Conservation (phyloP, 2,888 invertebrate genomes). For the Cybosia mesomella region DNA sequence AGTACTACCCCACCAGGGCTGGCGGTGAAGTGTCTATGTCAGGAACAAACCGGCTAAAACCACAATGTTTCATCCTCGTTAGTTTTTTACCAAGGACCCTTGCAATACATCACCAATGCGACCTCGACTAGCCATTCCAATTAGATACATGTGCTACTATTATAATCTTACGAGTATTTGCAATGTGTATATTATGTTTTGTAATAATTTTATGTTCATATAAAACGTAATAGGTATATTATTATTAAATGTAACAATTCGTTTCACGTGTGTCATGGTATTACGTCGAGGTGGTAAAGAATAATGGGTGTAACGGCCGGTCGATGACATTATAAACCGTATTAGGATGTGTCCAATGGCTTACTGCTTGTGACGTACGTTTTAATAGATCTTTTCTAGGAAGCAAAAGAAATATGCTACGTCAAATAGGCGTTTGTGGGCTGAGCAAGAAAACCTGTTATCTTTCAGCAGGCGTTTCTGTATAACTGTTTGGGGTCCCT, state of each 20-base stretch:
- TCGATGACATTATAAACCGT: constrained; percentile 69
- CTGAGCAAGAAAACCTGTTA: background rate
- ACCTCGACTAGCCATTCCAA: too few species aligned
- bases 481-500: too few species aligned
- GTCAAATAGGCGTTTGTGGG: background rate
- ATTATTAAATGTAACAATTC: constrained; percentile 25
- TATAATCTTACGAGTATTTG: too few species aligned
- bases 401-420: background rate
- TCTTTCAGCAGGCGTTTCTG: background rate
- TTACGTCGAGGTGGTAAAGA: constrained; percentile 34
- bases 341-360: constrained; percentile 54
- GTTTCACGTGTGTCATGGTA: constrained; percentile 35
- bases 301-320: constrained; percentile 62
- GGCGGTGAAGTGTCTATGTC: too few species aligned
- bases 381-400: constrained; percentile 1
- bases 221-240: constrained; percentile 8
- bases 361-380: constrained; percentile 25
- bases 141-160: too few species aligned
- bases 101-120: too few species aligned
- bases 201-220: background rate
- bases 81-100: too few species aligned
- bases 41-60: too few species aligned
- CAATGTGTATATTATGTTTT: background rate
- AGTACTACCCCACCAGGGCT: too few species aligned
- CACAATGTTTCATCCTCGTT: too few species aligned